Evolutionary conservation across 2,797 vertebrate genomes (phyloP), one percentile per base, ranked within the genome.

Genomic region (Scleropages formosus): DNA sequence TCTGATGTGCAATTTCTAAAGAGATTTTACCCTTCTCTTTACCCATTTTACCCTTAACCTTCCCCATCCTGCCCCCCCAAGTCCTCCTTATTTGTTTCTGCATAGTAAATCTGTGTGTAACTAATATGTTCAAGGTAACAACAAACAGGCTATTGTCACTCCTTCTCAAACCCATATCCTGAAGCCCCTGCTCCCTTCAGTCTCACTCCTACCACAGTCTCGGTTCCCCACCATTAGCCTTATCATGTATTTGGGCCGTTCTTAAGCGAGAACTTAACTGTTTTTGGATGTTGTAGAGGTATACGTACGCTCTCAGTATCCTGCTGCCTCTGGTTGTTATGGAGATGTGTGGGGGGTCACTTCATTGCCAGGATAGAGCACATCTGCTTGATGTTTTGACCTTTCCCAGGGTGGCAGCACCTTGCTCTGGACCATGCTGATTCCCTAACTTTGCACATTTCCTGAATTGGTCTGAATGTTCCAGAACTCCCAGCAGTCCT

Each of bases 71-170:
- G 59, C 77, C 75, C 77, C 63, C 64, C 62, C 31, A 75, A 78
- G 81, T 81, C 44, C 68, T 65, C 77, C 72, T 85, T 88, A 79
- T 83, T 79, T 82, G n/a, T n/a, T 46, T 68, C 82, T 82, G 87
- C 86, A 82, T 79, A 74, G 80, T 78, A 75, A 59, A 59, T n/a
- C n/a, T n/a, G n/a, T n/a, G n/a, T n/a, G n/a, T n/a, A n/a, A n/a
- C n/a, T n/a, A n/a, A n/a, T n/a, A n/a, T n/a, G n/a, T n/a, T n/a
- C n/a, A n/a, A n/a, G n/a, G n/a, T n/a, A 58, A 56, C 31, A 13
- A 24, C 20, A 24, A 20, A 46, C 56, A 60, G 86, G 81, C 67
- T 81, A 76, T 78, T 74, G 56, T 8, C 51, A 67, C 58, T 75
- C 51, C n/a, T 24, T 39, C 44, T 64, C 22, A 49, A 15, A 49